Evolutionary conservation across 2,113 vertebrate genomes (phyloP).

Genomic region (Tupaia tana): DNA sequence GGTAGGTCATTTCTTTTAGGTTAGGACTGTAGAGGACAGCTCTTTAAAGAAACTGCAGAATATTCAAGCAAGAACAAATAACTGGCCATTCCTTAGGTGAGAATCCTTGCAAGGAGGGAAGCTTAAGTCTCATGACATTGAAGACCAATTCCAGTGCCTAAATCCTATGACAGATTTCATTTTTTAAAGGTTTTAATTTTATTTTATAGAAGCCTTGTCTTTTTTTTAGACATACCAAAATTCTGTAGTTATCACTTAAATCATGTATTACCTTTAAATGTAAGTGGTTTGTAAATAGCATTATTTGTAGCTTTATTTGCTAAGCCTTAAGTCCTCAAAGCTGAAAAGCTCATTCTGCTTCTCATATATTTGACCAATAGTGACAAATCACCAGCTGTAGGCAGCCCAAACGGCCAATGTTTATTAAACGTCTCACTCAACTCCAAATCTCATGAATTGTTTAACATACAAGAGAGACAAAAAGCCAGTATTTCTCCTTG

Average conservation of each 20-base stretch:
- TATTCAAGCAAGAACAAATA: background rate
- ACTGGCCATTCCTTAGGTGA: background rate
- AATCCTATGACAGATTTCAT: constrained; percentile 23
- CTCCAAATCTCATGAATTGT: constrained; percentile 89
- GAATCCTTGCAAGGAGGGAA: background rate
- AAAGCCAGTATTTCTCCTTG: constrained; percentile 86
- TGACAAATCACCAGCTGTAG: constrained; percentile 87
- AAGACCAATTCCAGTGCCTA: constrained; percentile 21
- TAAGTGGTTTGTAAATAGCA: constrained; percentile 76
- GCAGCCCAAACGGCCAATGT: constrained; percentile 82
- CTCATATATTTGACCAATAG: constrained; percentile 78
- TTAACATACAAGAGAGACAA: constrained; percentile 87
- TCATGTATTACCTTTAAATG: constrained; percentile 73
- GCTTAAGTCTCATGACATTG: background rate
- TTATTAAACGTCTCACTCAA: constrained; percentile 89
- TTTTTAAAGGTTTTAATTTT: constrained; percentile 46
- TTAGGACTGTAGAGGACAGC: background rate
- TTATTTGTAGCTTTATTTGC: constrained; percentile 80
- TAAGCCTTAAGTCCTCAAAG: constrained; percentile 81
- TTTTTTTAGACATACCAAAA: constrained; percentile 65
- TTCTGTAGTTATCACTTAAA: constrained; percentile 65
- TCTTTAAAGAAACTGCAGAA: constrained; percentile 2
- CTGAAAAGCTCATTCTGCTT: constrained; percentile 80
- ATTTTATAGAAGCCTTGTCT: background rate
- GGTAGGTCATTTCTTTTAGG: background rate